Evolutionary conservation across 2,113 vertebrate genomes (phyloP).

Genomic region (Dasyornis broadbenti): DNA sequence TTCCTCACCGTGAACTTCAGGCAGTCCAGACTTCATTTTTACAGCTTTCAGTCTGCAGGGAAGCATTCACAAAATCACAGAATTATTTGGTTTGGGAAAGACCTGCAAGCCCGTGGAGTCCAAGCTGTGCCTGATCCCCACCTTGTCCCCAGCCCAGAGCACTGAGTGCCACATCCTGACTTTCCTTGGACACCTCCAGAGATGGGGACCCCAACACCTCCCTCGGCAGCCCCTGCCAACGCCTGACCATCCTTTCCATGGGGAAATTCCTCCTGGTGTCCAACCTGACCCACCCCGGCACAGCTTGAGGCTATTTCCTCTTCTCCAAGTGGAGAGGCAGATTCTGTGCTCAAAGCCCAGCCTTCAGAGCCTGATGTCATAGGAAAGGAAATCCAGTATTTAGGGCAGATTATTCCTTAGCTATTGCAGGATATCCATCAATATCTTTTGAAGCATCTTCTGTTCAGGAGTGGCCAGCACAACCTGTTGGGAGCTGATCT

Average conservation of each 20-base stretch:
- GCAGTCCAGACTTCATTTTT: not conserved
- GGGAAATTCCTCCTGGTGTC: not conserved
- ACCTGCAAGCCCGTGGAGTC: rapidly evolving
- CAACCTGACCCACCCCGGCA: not conserved
- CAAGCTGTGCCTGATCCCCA: rapidly evolving
- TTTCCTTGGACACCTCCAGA: not conserved
- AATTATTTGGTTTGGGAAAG: not conserved
- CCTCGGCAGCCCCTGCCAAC: not conserved
- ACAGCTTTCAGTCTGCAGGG: not conserved
- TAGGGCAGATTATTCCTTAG: not conserved
- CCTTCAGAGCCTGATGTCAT: too few species aligned
- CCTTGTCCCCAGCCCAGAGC: not conserved
- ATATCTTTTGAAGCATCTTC: not conserved
- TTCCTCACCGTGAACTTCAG: not conserved
- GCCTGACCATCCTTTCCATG: not conserved
- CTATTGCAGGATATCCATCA: not conserved
- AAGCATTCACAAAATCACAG: not conserved
- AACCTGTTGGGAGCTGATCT: not conserved
- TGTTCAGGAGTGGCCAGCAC: not conserved
- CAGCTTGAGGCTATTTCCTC: not conserved
- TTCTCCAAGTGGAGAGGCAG: not conserved
- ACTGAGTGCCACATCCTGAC: rapidly evolving
- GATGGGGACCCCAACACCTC: not conserved
- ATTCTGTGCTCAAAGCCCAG: not conserved
- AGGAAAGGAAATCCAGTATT: not conserved